Base-by-base conservation (phyloP, 2,888 invertebrate genomes). In the Microplitis deprimator region DNA sequence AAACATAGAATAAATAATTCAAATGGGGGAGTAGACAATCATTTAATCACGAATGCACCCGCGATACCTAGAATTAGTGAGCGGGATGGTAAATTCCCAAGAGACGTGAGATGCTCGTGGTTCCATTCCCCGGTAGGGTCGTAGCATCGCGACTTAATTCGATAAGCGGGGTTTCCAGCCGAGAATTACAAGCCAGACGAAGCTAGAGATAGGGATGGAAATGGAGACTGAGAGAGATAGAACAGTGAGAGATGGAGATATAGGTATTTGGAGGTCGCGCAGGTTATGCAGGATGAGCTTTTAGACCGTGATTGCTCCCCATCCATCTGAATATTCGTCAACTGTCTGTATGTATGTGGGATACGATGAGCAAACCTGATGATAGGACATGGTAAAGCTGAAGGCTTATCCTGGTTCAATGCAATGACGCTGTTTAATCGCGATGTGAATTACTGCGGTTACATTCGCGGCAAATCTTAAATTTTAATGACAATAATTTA, bases 61-160 rank as follows among this genome's bases (percentile, higher is more conserved):
- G 68, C 79, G 79, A 81, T 80, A 80, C 77, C 77, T 73, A 76
- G 71, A 81, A 81, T 81, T 81, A 79, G 72, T 75, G 75, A 72
- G 79, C 73, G 73, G 39, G 73, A 69, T 69, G 68, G 76, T 61
- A 72, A 72, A 80, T 79, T 78, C 81, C 77, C 73, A 65, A 20
- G 77, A 68, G 79, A 74, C 68, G 60, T 74, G 70, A 17, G 41
- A 68, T 76, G 68, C 72, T 41, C 40, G 39, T 64, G 16, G 50
- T 50, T 50, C 50, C 62, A 71, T 64, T 74, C 59, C 60, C 74
- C 59, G 38, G 40, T 17, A 20, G 69, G 61, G 50, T 61, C 68
- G 61, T 50, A 61, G 65, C 64, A 29, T 50, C 68, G 72, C 65
- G 77, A 76, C 78, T 79, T 81, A 77, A 81, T 80, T 78, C 73